Evolutionary conservation across 1,140 invertebrate species (phyloP).

Genomic region (Olivierus martensii): DNA sequence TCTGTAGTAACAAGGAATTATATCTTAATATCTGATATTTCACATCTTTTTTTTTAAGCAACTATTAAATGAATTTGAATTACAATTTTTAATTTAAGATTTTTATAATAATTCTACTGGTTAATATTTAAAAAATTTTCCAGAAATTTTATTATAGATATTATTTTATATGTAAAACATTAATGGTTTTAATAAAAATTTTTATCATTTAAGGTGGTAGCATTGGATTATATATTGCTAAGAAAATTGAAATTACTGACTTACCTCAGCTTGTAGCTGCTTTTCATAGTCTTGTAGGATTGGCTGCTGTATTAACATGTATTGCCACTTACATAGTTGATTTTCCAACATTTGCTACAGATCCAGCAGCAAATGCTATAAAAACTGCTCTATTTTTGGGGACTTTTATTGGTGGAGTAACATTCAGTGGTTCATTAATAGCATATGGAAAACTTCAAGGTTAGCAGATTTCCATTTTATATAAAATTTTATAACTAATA

Average conservation of each 20-base stretch:
- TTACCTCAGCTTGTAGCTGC: slow-evolving; percentile 78
- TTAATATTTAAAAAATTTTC: too few relatives aligned
- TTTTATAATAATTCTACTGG: too few relatives aligned
- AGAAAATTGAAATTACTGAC: slow-evolving; percentile 74
- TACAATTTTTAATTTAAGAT: too few relatives aligned
- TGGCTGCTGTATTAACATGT: slow-evolving; percentile 75
- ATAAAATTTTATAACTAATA: too few relatives aligned
- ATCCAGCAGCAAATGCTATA: slow-evolving; percentile 67
- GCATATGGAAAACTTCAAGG: slow-evolving; percentile 84
- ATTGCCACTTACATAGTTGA: slow-evolving; percentile 70
- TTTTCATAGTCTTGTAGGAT: slow-evolving; percentile 76
- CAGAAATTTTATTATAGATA: too few relatives aligned
- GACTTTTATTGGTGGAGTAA: slow-evolving; percentile 79
- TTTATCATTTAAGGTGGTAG: slow-evolving; percentile 34
- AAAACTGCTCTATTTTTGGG: slow-evolving; percentile 77
- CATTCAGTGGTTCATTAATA: slow-evolving; percentile 73
- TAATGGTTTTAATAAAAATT: not conserved
- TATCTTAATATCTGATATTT: too few relatives aligned
- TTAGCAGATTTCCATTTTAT: slow-evolving; percentile 10
- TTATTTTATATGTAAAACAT: not conserved
- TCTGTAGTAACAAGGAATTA: too few relatives aligned
- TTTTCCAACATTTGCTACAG: slow-evolving; percentile 62
- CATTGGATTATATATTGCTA: slow-evolving; percentile 54
- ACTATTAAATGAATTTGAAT: too few relatives aligned
- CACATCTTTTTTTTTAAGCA: too few relatives aligned